phyloP scores from a whole-genome alignment of 2,113 vertebrate species.

The Apus apus region DNA sequence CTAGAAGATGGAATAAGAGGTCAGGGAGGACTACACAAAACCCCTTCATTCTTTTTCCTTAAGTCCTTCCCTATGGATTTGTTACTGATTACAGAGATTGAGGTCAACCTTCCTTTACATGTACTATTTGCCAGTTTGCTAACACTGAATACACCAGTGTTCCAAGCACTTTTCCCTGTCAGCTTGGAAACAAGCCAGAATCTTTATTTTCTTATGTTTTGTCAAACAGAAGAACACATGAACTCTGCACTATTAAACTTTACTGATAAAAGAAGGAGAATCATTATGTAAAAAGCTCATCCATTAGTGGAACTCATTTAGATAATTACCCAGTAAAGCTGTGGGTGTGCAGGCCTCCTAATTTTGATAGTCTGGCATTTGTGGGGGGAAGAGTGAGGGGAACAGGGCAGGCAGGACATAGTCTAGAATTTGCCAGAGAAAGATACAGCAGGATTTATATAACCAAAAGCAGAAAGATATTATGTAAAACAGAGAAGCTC shows the following conservation, averaged over 20 bases:
- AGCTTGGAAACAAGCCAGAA: background rate
- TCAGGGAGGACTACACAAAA: background rate
- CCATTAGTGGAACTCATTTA: background rate
- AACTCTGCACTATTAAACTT: background rate
- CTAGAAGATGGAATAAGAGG: background rate
- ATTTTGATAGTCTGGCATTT: background rate
- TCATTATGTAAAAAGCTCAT: background rate
- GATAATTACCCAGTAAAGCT: background rate
- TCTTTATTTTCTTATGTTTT: background rate
- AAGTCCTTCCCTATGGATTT: background rate
- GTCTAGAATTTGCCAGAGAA: background rate
- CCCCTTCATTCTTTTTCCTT: background rate
- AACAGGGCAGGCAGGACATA: background rate
- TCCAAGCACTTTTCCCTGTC: background rate
- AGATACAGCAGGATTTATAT: background rate
- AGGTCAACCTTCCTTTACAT: background rate
- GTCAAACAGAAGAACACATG: background rate
- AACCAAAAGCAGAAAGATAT: background rate
- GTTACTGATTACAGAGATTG: background rate
- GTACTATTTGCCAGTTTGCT: background rate
- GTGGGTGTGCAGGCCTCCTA: background rate
- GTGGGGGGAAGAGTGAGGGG: too few species aligned
- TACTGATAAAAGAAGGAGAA: background rate
- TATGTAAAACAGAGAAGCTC: background rate
- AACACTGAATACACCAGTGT: background rate